phyloP scores from a whole-genome alignment of 2,113 vertebrate genomes.

The Camelus bactrianus region DNA sequence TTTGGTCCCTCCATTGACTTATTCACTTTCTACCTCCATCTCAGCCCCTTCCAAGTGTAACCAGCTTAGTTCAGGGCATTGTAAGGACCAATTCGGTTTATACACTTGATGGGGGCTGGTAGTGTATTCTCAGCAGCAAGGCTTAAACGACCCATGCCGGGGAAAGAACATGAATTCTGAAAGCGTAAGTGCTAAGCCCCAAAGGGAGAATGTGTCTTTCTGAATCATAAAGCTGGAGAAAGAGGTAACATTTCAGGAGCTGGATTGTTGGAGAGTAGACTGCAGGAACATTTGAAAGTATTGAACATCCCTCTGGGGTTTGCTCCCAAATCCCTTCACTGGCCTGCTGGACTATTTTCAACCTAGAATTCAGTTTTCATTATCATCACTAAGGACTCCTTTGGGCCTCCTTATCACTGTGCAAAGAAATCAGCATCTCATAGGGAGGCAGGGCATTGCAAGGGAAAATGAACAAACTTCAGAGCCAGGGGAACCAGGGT shows the following conservation, averaged over 20 bases:
- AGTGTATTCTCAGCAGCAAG: background rate
- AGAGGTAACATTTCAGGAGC: background rate
- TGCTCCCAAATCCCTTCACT: background rate
- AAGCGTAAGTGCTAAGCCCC: background rate
- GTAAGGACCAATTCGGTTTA: too few relatives aligned
- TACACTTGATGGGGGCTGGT: background rate
- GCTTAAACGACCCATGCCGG: background rate
- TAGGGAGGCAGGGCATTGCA: background rate
- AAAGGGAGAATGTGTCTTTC: background rate
- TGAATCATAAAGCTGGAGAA: background rate
- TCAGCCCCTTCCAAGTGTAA: background rate
- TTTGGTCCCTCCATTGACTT: background rate
- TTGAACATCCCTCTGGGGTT: background rate
- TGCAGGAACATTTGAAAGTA: background rate
- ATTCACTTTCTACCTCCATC: background rate
- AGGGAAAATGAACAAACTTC: background rate
- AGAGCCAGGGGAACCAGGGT: background rate
- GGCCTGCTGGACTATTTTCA: slow-evolving; percentile 52
- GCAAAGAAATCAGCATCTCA: slow-evolving; percentile 7
- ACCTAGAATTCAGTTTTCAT: slow-evolving; percentile 51
- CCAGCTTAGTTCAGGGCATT: background rate
- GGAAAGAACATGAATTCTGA: background rate
- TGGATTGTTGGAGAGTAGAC: background rate
- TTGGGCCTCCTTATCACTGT: background rate
- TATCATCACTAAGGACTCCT: slow-evolving; percentile 14